These are phyloP conservation scores for Torymus texanus DNA, from an alignment of 2,888 invertebrate species.

Conservation along the genomic window DNA sequence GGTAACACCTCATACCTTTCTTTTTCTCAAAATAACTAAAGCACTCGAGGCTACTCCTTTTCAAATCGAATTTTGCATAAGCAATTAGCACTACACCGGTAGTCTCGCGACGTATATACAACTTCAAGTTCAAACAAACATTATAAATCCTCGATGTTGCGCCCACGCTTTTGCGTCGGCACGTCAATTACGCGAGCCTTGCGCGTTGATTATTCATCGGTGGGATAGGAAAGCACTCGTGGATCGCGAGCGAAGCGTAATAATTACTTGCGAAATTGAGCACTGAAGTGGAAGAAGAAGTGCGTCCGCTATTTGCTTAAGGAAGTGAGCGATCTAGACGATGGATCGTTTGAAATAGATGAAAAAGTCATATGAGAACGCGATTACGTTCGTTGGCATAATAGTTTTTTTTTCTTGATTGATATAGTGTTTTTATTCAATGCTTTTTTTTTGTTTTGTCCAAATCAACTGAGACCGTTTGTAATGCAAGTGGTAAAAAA, in stretches of 20 bases:
- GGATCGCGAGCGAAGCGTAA: not conserved
- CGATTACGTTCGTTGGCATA: too few relatives aligned
- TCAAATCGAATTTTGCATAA: slow-evolving; percentile 1
- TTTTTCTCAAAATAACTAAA: not conserved
- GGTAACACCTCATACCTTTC: not conserved
- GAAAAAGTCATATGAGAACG: too few relatives aligned
- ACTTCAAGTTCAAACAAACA: slow-evolving; percentile 41
- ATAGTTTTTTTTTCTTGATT: too few relatives aligned
- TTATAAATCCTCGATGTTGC: slow-evolving; percentile 30
- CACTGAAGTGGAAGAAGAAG: not conserved
- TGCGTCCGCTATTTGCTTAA: slow-evolving; percentile 10
- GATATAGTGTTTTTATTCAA: too few relatives aligned
- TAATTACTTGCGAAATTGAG: slow-evolving; percentile 21
- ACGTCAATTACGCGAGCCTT: slow-evolving; percentile 27
- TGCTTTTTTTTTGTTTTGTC: too few relatives aligned
- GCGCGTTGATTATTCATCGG: slow-evolving; percentile 28
- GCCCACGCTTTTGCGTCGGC: not conserved
- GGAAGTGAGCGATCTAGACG: not conserved
- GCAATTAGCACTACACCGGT: not conserved
- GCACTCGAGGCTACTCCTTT: not conserved
- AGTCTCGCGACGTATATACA: too few relatives aligned
- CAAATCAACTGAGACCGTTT: too few relatives aligned
- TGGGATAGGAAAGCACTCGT: slow-evolving; percentile 6
- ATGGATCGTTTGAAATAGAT: not conserved
- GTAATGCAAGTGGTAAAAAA: too few relatives aligned